Conservation (phyloP, 2,113 vertebrate genomes). For the Psilopsiagon aurifrons region DNA sequence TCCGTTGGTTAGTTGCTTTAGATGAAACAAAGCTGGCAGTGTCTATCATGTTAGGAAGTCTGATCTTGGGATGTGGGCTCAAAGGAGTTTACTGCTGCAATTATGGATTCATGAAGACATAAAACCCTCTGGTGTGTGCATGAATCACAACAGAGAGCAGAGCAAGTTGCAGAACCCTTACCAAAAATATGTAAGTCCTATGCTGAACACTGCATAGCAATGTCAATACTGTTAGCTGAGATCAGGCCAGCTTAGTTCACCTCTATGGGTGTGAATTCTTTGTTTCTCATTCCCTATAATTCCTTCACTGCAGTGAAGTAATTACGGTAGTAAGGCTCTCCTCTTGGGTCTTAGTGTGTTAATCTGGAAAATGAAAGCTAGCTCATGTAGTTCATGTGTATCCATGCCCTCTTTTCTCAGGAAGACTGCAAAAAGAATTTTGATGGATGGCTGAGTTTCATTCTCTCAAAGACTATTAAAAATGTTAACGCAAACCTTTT, state of each 20-base stretch:
- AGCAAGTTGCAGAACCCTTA: not conserved
- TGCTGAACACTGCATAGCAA: not conserved
- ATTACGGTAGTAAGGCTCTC: not conserved
- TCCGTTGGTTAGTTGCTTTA: not conserved
- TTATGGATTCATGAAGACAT: not conserved
- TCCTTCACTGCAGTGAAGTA: not conserved
- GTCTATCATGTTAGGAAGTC: not conserved
- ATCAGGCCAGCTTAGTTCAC: not conserved
- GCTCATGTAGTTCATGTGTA: not conserved
- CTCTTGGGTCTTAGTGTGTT: not conserved
- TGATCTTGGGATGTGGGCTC: not conserved
- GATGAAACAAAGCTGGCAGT: not conserved
- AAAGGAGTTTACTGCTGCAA: not conserved
- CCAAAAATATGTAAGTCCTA: not conserved
- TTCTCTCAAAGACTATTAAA: not conserved
- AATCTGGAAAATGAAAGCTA: not conserved
- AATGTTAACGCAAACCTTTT: constrained; percentile 24
- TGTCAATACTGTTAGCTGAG: not conserved
- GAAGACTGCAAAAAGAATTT: not conserved
- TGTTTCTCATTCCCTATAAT: not conserved
- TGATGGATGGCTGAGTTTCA: not conserved
- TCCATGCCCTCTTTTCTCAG: not conserved
- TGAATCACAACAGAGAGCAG: not conserved
- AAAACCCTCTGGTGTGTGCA: not conserved
- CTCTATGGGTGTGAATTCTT: not conserved